phyloP scores from a whole-genome alignment of 2,888 invertebrate genomes.

The Barypeithes pellucidus region DNA sequence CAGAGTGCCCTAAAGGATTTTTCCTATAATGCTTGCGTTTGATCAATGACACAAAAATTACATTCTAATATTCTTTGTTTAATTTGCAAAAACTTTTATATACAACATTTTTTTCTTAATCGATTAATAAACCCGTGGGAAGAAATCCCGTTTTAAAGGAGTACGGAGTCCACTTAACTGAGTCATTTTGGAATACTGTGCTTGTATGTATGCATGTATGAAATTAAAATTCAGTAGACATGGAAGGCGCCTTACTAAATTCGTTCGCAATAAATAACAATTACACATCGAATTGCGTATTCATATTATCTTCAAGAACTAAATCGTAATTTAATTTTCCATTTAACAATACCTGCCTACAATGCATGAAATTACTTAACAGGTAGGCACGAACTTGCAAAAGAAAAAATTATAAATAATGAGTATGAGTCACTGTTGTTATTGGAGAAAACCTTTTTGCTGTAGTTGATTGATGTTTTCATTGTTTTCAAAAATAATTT shows the following conservation, averaged over 20 bases:
- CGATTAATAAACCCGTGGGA: too few relatives aligned
- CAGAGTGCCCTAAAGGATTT: too few relatives aligned
- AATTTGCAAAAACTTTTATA: too few relatives aligned
- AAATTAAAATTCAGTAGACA: neutral
- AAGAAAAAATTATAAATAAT: slow-evolving; percentile 27
- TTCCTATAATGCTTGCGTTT: too few relatives aligned
- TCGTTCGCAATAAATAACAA: slow-evolving; percentile 30
- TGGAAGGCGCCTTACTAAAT: slow-evolving; percentile 26
- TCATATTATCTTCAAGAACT: slow-evolving; percentile 1
- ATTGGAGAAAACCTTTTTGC: slow-evolving; percentile 3
- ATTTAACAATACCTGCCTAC: slow-evolving; percentile 35
- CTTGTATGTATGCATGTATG: too few relatives aligned
- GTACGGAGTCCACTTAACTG: too few relatives aligned
- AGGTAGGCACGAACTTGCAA: slow-evolving; percentile 28
- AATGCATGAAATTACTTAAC: slow-evolving; percentile 25
- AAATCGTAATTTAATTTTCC: slow-evolving; percentile 22
- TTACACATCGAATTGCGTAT: slow-evolving; percentile 31
- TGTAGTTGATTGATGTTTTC: slow-evolving; percentile 20
- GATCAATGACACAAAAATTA: too few relatives aligned
- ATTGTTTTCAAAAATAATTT: slow-evolving; percentile 14
- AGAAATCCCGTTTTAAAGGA: too few relatives aligned
- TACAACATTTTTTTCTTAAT: too few relatives aligned
- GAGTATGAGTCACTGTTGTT: slow-evolving; percentile 17
- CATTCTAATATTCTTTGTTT: too few relatives aligned
- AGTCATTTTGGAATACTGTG: too few relatives aligned